These are phyloP conservation scores for Drosophila paramelanica DNA, from an alignment of 2,888 invertebrate species.

Conservation along the genomic window DNA sequence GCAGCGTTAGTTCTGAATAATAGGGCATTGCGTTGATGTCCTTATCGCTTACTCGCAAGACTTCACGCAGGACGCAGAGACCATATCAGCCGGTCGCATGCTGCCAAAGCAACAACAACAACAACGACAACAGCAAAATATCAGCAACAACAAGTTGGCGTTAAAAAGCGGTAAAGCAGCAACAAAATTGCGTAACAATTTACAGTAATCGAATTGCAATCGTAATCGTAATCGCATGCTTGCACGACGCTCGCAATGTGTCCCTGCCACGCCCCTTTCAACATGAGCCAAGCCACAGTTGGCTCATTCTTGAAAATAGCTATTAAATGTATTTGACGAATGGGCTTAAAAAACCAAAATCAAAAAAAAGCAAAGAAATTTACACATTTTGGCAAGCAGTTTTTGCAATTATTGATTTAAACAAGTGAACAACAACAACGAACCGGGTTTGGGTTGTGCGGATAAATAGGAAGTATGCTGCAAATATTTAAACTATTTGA, in stretches of 20 bases:
- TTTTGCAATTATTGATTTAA: too few species aligned
- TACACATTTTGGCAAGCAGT: too few species aligned
- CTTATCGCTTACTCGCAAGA: constrained; percentile 71
- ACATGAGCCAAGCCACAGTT: neutral
- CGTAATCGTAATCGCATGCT: constrained; percentile 19
- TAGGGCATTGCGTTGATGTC: constrained; percentile 24
- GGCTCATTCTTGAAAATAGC: neutral
- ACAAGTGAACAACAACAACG: too few species aligned
- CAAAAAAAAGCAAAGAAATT: too few species aligned
- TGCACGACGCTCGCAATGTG: constrained; percentile 1
- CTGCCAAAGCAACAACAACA: constrained; percentile 8
- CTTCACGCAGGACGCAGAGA: constrained; percentile 53
- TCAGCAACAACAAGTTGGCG: constrained; percentile 4
- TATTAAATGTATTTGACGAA: too few species aligned
- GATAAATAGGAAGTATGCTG: too few species aligned
- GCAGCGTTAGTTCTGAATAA: constrained; percentile 17
- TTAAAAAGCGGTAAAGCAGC: constrained; percentile 17
- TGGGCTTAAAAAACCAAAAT: too few species aligned
- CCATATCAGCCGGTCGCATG: constrained; percentile 29
- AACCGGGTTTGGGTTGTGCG: too few species aligned
- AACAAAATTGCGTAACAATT: constrained; percentile 36
- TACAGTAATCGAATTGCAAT: constrained; percentile 38
- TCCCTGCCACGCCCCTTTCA: constrained; percentile 10
- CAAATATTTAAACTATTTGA: too few species aligned
- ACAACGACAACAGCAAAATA: constrained; percentile 1